Base-by-base conservation (phyloP, 1,140 invertebrate species). In the Zaprionus capensis region DNA sequence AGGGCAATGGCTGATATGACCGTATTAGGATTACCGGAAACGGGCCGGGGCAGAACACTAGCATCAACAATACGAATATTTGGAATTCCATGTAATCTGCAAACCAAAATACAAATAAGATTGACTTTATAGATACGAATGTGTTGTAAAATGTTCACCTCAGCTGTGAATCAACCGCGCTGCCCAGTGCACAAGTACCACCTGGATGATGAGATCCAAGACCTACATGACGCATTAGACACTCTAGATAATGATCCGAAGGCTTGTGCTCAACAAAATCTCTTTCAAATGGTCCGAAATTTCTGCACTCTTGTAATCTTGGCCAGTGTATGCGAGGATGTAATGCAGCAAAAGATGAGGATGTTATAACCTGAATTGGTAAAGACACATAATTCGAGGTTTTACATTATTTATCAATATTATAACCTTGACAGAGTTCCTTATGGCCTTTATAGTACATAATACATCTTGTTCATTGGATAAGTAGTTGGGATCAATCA, bases 401-500 rank as follows among this genome's bases (percentile, higher is more conserved):
- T 17, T 46, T 9, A 2, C n/a, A 46, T 17, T 46, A 46, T 46
- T 17, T 17, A 17, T 2, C n/a, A 17, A n/a, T n/a, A 3, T 22
- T 31, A 6, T n/a, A 14, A 86, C 92, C 64, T 93, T 85, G 6
- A 95, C 91, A 1, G 94, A 95, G 36, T 95, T 86, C 57, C 94
- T 94, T 49, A 96, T 94, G 4, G 95, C 96, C 87, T 93, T 92
- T 15, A 95, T 93, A 64, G 95, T 95, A 80, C 96, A 96, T 7
- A 84, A 73, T 5, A 96, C 88, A 82, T 97, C 96, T 14, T 93
- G 91, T 0, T 92, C 73, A 4, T 94, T 80, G 14, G 94, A 92
- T n/a, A 97, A 92, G 86, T 97, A 97, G 51, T 95, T 95, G 0
- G 97, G 96, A 92, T 98, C 95, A 17, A 98, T 96, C 6, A 94